Percentiles rank a stretch among this genome's conserved stretches.
Conservation (phyloP, 2,113 vertebrate species). For the Grammomys surdaster region DNA sequence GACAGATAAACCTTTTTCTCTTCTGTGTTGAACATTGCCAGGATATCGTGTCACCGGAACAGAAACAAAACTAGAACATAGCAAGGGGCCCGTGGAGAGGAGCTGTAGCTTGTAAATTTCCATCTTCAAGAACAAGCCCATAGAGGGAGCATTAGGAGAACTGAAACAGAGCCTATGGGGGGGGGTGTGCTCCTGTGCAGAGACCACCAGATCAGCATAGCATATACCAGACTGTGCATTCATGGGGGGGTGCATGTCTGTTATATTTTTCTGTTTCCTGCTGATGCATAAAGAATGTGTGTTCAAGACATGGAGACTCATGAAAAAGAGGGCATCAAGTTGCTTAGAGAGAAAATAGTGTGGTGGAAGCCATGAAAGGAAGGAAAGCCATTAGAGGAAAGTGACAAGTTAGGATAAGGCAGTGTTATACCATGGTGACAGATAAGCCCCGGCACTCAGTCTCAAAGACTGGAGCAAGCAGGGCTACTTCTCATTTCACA, state of each 20-base stretch:
- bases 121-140: neutral
- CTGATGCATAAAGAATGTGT: neutral
- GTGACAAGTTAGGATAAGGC: neutral
- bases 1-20: neutral
- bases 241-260: conserved; percentile 25
- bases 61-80: neutral
- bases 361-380: neutral
- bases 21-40: neutral
- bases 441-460: neutral
- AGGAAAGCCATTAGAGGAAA: neutral
- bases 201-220: neutral
- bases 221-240: conserved; percentile 32
- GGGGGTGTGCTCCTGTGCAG: neutral
- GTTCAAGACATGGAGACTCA: neutral
- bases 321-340: neutral
- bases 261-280: conserved; percentile 7
- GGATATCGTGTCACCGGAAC: neutral
- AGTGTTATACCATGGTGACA: neutral
- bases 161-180: neutral
- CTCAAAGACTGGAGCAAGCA: neutral
- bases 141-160: neutral
- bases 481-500: neutral
- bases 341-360: neutral
- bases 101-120: neutral
- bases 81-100: accelerated